Base-by-base conservation (phyloP, 1,140 invertebrate genomes). In the Chironomus tepperi region DNA sequence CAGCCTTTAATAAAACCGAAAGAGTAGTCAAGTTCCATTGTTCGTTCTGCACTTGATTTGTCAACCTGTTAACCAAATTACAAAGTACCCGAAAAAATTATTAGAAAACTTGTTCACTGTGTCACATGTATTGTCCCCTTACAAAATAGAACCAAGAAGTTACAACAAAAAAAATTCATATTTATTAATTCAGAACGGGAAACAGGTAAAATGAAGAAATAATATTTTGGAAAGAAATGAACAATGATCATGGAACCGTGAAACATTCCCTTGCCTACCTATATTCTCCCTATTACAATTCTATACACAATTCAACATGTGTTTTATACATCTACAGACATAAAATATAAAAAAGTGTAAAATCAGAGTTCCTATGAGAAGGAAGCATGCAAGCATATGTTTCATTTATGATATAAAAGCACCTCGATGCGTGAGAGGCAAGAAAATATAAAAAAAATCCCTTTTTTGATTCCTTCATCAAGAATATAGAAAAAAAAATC, bases 171-270 rank as follows among this genome's bases (percentile, higher is more conserved):
- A 47, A 57, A 57, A 57, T 57, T 57, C 12, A 34, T 34, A 34
- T 34, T 57, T 57, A 57, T 57, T 57, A 57, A 57, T 57, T 57
- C 47, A 57, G 18, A 70, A 70, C 65, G 65, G 65, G 65, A 70
- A 34, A 70, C 65, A 70, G 65, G 65, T 70, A 70, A 21, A 18
- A 21, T 7, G 18, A 16, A 70, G 10, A 19, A 21, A 19, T 18
- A 19, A 67, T 7, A 67, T 34, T 34, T 34, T 34, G 24, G 18
- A 6, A 19, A 67, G 18, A 18, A 70, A 9, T 19, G 65, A 70
- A 70, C 65, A 70, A 70, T 70, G 16, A 16, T 70, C 18, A 70
- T 70, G 65, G 65, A 70, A 70, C 65, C 65, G 18, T 70, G 65
- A 70, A 70, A 18, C 9, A 70, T 70, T 70, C 19, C 65, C 65